A percentile compares a stretch with the other conserved stretches of the same genome.
phyloP scores from a whole-genome alignment of 1,140 invertebrate species.

The Cheumatopsyche charites region DNA sequence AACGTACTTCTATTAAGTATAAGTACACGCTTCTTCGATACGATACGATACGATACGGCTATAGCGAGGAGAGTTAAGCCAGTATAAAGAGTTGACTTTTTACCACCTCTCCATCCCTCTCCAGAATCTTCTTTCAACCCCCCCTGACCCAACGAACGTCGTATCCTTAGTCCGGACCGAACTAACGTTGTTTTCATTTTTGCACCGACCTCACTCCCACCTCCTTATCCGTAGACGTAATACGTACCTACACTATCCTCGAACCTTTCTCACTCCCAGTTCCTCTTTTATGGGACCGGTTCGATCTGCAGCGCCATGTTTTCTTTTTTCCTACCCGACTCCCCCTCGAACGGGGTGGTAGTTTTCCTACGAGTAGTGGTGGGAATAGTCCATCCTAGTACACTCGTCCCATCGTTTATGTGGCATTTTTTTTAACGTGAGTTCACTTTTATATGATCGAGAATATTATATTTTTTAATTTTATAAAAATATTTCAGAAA shows the following conservation, averaged over 20 bases:
- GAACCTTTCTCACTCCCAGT: slow-evolving; percentile 10
- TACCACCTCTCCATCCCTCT: slow-evolving; percentile 5
- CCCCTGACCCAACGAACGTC: slow-evolving; percentile 13
- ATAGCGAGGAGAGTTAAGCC: too few relatives aligned
- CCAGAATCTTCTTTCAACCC: not conserved
- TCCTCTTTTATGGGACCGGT: slow-evolving; percentile 45
- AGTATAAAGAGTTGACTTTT: slow-evolving; percentile 47
- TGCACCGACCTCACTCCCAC: slow-evolving; percentile 38
- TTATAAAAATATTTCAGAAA: too few relatives aligned
- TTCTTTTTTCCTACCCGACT: slow-evolving; percentile 31
- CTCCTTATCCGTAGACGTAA: slow-evolving; percentile 5
- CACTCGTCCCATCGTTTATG: too few relatives aligned
- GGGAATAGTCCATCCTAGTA: too few relatives aligned
- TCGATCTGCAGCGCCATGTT: slow-evolving; percentile 47
- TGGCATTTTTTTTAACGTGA: too few relatives aligned
- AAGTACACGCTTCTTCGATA: too few relatives aligned
- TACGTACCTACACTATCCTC: slow-evolving; percentile 16
- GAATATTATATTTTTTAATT: too few relatives aligned
- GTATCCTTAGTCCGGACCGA: slow-evolving; percentile 37
- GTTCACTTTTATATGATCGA: too few relatives aligned
- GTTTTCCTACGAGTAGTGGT: too few relatives aligned
- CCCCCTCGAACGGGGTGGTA: too few relatives aligned
- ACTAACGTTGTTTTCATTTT: slow-evolving; percentile 49
- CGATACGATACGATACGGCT: too few relatives aligned
- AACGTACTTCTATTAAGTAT: too few relatives aligned